Percentiles rank a stretch among this genome's conserved stretches.
Evolutionary conservation across 2,113 vertebrate species (phyloP).

Genomic region (Gymnobelideus leadbeateri): DNA sequence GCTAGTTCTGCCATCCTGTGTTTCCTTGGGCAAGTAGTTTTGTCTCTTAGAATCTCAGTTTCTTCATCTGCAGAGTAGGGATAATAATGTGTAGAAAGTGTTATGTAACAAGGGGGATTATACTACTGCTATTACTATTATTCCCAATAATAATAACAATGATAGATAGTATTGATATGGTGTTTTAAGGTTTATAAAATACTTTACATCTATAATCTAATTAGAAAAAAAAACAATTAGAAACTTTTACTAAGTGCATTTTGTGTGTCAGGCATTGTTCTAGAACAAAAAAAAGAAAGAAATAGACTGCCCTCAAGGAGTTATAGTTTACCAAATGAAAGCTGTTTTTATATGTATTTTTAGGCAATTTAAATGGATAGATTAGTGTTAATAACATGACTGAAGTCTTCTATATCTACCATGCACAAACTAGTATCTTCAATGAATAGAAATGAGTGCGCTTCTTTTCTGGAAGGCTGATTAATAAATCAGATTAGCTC

Average conservation of each 20-base stretch:
- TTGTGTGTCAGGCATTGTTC: too few relatives aligned
- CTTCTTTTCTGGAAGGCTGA: conserved; percentile 35
- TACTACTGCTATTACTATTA: neutral
- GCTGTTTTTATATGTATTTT: neutral
- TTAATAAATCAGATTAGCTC: conserved; percentile 46
- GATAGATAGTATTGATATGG: neutral
- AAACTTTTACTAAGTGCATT: neutral
- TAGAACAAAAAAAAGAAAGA: neutral
- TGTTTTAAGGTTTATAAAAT: neutral
- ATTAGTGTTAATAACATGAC: conserved; percentile 21
- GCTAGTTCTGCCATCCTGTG: fast-evolving
- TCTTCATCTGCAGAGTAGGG: neutral
- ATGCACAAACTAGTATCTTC: neutral
- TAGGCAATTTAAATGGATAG: conserved; percentile 16
- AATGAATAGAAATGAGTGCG: neutral
- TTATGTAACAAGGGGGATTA: neutral
- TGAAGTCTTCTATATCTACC: neutral
- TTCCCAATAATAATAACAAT: too few relatives aligned
- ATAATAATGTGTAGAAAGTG: neutral
- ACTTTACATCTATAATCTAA: neutral
- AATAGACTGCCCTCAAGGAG: neutral
- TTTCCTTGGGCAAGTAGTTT: too few relatives aligned
- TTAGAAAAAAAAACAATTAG: neutral
- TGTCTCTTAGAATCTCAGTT: neutral
- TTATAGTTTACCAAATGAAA: neutral